Conservation (phyloP, 2,113 vertebrate species). For the Austrofundulus limnaeus region DNA sequence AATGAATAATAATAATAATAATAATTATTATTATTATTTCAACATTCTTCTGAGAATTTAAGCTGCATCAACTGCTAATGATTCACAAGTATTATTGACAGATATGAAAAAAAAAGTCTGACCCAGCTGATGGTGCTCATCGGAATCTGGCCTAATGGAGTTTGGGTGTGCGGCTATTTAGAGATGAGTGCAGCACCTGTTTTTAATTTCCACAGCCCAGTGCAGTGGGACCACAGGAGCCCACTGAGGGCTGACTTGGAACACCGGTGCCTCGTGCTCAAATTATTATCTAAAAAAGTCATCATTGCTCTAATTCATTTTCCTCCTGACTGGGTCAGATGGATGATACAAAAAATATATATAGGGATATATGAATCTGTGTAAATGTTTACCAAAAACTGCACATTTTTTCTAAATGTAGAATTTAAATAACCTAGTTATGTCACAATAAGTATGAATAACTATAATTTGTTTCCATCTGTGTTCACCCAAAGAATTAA, state of each 20-base stretch:
- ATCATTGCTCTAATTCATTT: slow-evolving; percentile 64
- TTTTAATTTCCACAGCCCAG: slow-evolving; percentile 62
- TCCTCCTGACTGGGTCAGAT: slow-evolving; percentile 6
- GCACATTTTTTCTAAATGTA: background rate
- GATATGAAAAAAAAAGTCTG: slow-evolving; percentile 15
- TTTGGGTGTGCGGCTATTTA: slow-evolving; percentile 60
- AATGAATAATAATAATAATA: too few relatives aligned
- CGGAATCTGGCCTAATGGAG: slow-evolving; percentile 46
- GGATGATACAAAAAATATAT: background rate
- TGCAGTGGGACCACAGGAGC: slow-evolving; percentile 42
- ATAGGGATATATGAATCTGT: background rate
- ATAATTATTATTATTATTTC: too few relatives aligned
- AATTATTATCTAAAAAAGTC: slow-evolving; percentile 65
- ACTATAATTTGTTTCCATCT: background rate
- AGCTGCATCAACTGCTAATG: background rate
- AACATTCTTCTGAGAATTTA: background rate
- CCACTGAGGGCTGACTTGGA: slow-evolving; percentile 71
- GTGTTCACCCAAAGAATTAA: background rate
- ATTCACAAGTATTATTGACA: background rate
- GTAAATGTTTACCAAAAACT: background rate
- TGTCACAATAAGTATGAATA: background rate
- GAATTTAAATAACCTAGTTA: background rate
- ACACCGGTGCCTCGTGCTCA: slow-evolving; percentile 53
- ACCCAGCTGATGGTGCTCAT: slow-evolving; percentile 49
- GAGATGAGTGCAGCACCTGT: slow-evolving; percentile 63